Evolutionary conservation across 2,113 vertebrate species (phyloP), one percentile per base, ranked within the genome.

Genomic region (Antidorcas marsupialis): DNA sequence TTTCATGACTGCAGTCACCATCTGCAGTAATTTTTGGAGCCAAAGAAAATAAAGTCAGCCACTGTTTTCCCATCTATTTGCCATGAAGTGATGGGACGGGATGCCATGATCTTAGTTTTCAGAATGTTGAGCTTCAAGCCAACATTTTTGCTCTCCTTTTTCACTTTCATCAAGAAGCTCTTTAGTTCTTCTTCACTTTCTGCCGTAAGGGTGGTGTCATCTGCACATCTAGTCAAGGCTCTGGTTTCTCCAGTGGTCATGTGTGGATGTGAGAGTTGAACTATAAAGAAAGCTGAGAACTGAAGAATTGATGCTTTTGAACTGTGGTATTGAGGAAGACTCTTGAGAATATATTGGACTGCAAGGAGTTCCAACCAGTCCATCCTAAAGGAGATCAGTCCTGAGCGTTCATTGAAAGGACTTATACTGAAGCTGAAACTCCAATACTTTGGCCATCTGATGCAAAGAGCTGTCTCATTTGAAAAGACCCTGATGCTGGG

Each of bases 31-130:
- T 17, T 64, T 64, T 64, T 9, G 62, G 30, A 64, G 15, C 15
- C 0, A 0, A 64, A n/a, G 16, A 4, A 64, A n/a, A 33, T 33
- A 33, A 4, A 64, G 30, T 64, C 30, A 64, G 15, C 30, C 62
- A 64, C 30, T n/a, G 15, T n/a, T 64, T 64, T 7, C 30, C 62
- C 62, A 64, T 8, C 62, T 64, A n/a, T n/a, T 64, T 64, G 3
- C 0, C 62, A 64, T 17, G 3, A 64, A 64, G 1, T 64, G 12
- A n/a, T 64, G 15, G 62, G 62, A 17, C 30, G 0, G 1, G 62
- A 64, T 64, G 15, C 15, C 30, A 64, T 64, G 7, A 17, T n/a
- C 62, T 64, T 17, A 4, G 3, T 64, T 64, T 64, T 64, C 7
- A 4, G 30, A 64, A 64, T 9, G 7, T n/a, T 17, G 30, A 64